Evolutionary conservation across 2,797 vertebrate species (phyloP).

Genomic region (Ficedula albicollis): DNA sequence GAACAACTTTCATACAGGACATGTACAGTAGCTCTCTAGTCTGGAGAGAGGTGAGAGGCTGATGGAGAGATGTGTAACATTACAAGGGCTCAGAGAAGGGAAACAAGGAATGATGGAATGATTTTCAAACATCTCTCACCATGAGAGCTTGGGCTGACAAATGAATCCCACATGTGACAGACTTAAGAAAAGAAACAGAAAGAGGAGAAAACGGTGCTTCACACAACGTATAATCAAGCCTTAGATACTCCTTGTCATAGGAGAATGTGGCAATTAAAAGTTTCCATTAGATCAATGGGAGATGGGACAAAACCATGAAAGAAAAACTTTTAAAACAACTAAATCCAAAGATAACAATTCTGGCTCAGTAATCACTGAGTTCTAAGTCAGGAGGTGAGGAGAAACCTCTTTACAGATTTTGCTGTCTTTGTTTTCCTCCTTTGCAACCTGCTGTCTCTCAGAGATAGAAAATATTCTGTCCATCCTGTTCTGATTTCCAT

Average conservation of each 20-base stretch:
- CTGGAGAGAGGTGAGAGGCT: not conserved
- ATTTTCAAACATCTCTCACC: not conserved
- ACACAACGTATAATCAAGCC: not conserved
- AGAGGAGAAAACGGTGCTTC: not conserved
- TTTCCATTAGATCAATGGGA: not conserved
- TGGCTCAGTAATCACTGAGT: not conserved
- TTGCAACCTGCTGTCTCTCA: not conserved
- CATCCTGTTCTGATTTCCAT: not conserved
- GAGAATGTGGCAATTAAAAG: not conserved
- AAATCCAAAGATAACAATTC: not conserved
- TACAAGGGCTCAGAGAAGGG: not conserved
- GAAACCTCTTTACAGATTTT: not conserved
- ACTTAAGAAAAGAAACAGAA: conserved; percentile 7
- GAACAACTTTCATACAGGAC: not conserved
- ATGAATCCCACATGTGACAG: not conserved
- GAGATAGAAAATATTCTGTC: not conserved
- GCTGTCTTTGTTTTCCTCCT: not conserved
- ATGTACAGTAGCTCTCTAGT: accelerated
- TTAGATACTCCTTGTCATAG: not conserved
- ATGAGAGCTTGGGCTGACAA: not conserved
- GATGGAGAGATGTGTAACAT: not conserved
- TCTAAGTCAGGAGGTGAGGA: not conserved
- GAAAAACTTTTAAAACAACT: not conserved
- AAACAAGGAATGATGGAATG: not conserved
- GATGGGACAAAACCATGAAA: not conserved